Base-by-base conservation (phyloP, 2,113 vertebrate species). In the Dendropsophus ebraccatus region DNA sequence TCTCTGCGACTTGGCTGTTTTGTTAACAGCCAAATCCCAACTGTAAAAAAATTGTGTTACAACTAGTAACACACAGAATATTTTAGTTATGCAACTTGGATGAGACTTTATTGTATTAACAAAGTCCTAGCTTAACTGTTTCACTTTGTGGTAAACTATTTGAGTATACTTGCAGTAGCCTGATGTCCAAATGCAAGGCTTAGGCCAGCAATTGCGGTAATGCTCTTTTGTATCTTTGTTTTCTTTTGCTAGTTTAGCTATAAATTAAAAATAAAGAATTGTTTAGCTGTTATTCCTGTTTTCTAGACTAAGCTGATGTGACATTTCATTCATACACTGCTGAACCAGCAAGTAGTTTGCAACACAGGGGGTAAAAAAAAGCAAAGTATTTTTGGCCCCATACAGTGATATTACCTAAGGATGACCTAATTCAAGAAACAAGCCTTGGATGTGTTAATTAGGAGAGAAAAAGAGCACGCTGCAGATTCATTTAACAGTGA, bases 351-450 rank as follows among this genome's bases (percentile, higher is more conserved):
- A 65, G 78, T 62, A 65, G 37, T 35, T 80, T 41, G 12, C 23
- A 62, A 45, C 21, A 58, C 16, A 81, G 60, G 35, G 54, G 37
- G 37, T 11, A 41, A 60, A 80, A 54, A 49, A 79, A 79, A 35
- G 30, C 12, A n/a, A 79, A 79, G 76, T 79, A 62, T 80, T 84
- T 47, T n/a, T 76, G 70, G 52, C 54, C 70, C 54, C 82, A 76
- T 41, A 62, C 72, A 84, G 72, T 76, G 83, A 84, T 76, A 65
- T 84, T 84, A 76, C 83, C 83, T 65, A 84, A 76, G 73, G 54
- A 76, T 84, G 83, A 84, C 83, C 83, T 65, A 84, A 84, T 75
- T 84, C 83, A 84, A 37, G 81, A 54, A 83, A 83, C 67, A 73
- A 62, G 70, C 41, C 83, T 62, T 62, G 60, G 35, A 84, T 76